Evolutionary conservation across 2,888 invertebrate species (phyloP), one percentile per base, ranked within the genome.

Genomic region (Stenchaetothrips biformis): DNA sequence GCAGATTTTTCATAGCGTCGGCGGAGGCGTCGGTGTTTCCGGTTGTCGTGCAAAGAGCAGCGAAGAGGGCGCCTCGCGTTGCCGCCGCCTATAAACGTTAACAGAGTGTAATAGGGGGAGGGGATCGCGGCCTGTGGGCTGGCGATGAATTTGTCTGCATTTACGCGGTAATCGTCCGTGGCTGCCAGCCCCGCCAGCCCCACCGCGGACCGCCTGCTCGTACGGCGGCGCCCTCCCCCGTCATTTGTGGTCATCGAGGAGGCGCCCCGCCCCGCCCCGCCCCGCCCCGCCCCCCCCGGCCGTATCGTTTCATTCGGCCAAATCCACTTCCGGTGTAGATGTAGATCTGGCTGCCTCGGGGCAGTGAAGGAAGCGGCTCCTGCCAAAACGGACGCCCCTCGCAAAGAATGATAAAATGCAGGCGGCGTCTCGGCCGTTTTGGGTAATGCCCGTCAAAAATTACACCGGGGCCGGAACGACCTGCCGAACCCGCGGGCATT

Each of bases 141-240:
- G 37, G 67, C 67, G 67, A 74, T 74, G 67, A 74, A 25, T 74
- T 74, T 74, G 67, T 74, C 67, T 74, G 67, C 67, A 25, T 74
- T 74, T 74, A 74, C 67, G 67, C 67, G 67, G 25, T 74, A 25
- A 74, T 59, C 59, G 59, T 9, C 59, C 59, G 59, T 18, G 59
- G 13, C 37, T 37, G 37, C 37, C 37, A 37, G 37, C 37, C 37
- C 37, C 37, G 37, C 37, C 37, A 37, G 37, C 37, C 37, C 37
- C 37, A 4, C 37, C 59, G 59, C 59, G 59, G 18, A 59, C 59
- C 59, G 18, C 59, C 59, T 13, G 59, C 59, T 18, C 18, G 59
- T 18, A 18, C 18, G 18, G 67, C 67, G 3, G 21, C 67, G 9
- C 21, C 21, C 67, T 21, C 25, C 21, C 67, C 67, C 67, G 67